These are phyloP conservation scores for Callipepla californica DNA, from an alignment of 2,113 vertebrate genomes.

Conservation along the genomic window DNA sequence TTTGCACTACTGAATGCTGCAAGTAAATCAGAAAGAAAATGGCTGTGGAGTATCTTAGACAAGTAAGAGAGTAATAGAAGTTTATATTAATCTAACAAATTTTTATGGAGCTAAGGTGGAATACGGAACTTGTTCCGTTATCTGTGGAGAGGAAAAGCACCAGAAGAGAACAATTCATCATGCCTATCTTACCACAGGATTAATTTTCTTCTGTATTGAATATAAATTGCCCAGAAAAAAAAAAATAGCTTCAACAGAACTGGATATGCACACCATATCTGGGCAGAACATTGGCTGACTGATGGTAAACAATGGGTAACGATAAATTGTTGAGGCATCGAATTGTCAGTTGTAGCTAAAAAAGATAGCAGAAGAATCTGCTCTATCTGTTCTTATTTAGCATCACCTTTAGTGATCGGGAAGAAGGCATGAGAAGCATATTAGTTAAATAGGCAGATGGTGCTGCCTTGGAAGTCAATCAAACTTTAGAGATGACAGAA, in stretches of 20 bases:
- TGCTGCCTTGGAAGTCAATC: constrained; percentile 68
- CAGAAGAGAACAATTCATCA: constrained; percentile 55
- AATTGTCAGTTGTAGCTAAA: constrained; percentile 63
- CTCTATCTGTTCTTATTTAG: constrained; percentile 67
- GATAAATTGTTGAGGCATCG: constrained; percentile 54
- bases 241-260: constrained; percentile 10
- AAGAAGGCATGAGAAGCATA: constrained; percentile 53
- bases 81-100: constrained; percentile 45
- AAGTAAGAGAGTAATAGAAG: constrained; percentile 13
- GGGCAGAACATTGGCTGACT: constrained; percentile 61
- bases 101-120: constrained; percentile 23
- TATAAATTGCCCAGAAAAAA: constrained; percentile 49
- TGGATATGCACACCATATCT: constrained; percentile 61
- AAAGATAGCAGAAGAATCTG: constrained; percentile 57
- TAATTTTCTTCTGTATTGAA: constrained; percentile 58
- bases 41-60: not conserved
- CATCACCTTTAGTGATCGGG: constrained; percentile 62
- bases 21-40: constrained; percentile 26
- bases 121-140: constrained; percentile 29
- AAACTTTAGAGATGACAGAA: constrained; percentile 61
- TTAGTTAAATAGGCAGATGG: constrained; percentile 72
- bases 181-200: constrained; percentile 13
- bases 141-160: not conserved
- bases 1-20: not conserved
- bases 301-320: constrained; percentile 62